These are phyloP conservation scores for Mungos mungo DNA, from an alignment of 2,113 vertebrate species.

Conservation along the genomic window DNA sequence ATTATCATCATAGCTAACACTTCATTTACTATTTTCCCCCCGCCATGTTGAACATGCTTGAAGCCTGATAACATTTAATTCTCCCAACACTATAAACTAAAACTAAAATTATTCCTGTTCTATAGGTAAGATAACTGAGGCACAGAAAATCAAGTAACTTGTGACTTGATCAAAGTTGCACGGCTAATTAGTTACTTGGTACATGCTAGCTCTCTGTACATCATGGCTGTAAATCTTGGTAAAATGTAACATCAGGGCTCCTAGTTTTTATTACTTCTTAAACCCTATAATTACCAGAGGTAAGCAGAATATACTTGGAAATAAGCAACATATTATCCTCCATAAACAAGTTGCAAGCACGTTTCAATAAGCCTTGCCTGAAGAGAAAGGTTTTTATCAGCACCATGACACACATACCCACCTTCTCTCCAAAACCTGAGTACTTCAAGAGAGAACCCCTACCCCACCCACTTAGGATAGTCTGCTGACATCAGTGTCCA, in stretches of 20 bases:
- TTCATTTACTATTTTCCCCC: background rate
- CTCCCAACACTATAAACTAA: background rate
- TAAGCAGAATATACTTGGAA: background rate
- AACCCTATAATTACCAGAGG: background rate
- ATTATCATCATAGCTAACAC: background rate
- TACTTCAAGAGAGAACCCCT: fast-evolving
- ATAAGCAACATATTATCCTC: background rate
- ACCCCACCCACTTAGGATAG: fast-evolving
- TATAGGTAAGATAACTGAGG: background rate
- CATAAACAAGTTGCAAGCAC: background rate
- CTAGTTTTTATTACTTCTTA: background rate
- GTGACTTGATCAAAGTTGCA: background rate
- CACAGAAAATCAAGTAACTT: background rate
- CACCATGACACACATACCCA: fast-evolving
- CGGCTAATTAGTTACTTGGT: background rate
- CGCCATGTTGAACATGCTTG: background rate
- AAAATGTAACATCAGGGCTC: background rate
- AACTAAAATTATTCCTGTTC: background rate
- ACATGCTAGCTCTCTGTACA: background rate
- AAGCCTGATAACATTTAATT: background rate
- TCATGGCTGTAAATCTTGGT: background rate
- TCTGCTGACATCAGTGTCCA: background rate
- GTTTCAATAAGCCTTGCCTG: background rate
- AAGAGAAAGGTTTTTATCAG: background rate
- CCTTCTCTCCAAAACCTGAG: background rate